Percentiles rank a stretch among this genome's conserved stretches.
phyloP scores from a whole-genome alignment of 2,113 vertebrate species.

The Ceyx cyanopectus region DNA sequence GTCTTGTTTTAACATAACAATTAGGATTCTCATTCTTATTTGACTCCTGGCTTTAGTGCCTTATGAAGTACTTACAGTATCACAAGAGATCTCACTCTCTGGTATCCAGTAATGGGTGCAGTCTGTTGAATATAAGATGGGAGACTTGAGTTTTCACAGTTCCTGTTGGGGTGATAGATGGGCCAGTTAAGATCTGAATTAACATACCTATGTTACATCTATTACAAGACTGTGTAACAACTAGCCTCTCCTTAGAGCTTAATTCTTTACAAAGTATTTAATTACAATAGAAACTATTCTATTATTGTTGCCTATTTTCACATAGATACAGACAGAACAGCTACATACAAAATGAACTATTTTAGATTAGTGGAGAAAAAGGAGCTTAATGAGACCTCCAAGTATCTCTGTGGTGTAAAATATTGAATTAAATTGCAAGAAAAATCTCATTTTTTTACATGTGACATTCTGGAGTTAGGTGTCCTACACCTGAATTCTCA shows the following conservation, averaged over 20 bases:
- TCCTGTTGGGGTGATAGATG: not conserved
- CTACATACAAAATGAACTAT: not conserved
- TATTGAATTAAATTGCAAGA: not conserved
- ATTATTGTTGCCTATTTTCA: not conserved
- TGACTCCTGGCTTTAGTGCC: not conserved
- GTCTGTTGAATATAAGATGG: not conserved
- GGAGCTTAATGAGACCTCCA: not conserved
- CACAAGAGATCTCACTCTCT: not conserved
- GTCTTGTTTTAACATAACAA: not conserved
- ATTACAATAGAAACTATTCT: not conserved
- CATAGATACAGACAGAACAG: not conserved
- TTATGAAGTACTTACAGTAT: not conserved
- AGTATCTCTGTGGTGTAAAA: not conserved
- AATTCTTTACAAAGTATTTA: not conserved
- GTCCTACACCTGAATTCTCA: not conserved
- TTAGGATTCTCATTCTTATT: not conserved
- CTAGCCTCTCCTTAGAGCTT: not conserved
- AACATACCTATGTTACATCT: fast-evolving
- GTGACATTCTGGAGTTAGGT: not conserved
- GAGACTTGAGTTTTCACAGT: not conserved
- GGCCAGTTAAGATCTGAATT: not conserved
- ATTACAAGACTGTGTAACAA: not conserved
- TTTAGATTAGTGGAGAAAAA: not conserved
- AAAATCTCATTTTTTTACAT: not conserved
- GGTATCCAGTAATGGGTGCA: not conserved